These are phyloP conservation scores for Bagarius yarrelli DNA, from an alignment of 2,113 vertebrate species.

Conservation along the genomic window DNA sequence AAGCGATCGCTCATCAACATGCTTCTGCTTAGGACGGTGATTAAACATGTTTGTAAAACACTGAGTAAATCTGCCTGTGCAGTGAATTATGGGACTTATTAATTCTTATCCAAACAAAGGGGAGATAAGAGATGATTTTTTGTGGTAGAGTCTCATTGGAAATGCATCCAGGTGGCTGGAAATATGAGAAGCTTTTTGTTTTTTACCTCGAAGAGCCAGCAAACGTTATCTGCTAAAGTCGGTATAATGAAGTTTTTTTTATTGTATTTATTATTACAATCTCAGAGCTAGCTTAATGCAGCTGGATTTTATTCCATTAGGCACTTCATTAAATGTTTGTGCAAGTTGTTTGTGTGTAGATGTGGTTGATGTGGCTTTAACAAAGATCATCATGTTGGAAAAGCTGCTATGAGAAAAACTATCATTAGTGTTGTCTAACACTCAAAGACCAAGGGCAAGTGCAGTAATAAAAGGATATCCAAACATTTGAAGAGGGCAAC, in stretches of 20 bases:
- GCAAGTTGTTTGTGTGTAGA: constrained; percentile 1
- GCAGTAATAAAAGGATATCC: background rate
- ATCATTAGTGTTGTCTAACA: background rate
- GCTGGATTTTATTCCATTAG: background rate
- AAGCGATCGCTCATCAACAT: background rate
- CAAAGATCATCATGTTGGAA: background rate
- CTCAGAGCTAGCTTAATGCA: background rate
- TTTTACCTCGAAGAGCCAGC: background rate
- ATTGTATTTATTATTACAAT: constrained; percentile 4
- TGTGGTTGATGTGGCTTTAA: background rate
- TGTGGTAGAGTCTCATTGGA: background rate
- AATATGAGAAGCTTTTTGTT: background rate
- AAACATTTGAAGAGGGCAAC: background rate
- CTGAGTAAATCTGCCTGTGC: background rate
- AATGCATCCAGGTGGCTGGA: constrained; percentile 11
- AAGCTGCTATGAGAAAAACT: background rate
- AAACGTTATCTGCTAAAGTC: background rate
- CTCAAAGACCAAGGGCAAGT: background rate
- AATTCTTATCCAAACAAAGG: background rate
- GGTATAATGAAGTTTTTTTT: background rate
- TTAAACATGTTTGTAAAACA: background rate
- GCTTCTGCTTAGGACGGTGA: constrained; percentile 6
- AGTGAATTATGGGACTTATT: constrained; percentile 15
- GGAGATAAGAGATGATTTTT: background rate
- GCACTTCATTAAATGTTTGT: background rate